A percentile compares a stretch with the other conserved stretches of the same genome.
Conservation (phyloP, 2,888 invertebrate species). For the Embidobia sp. region DNA sequence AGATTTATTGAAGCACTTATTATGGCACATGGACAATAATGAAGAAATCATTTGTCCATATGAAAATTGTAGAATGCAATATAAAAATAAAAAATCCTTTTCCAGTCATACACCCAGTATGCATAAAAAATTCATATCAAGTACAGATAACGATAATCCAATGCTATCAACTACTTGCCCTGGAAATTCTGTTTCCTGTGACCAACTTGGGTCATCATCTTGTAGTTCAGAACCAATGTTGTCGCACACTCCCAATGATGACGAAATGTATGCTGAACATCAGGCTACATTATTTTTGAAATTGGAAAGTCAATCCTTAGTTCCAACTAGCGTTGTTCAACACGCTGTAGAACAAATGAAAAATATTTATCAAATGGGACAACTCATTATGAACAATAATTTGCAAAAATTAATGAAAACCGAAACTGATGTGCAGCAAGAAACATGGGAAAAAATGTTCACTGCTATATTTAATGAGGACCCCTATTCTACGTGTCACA, state of each 20-base stretch:
- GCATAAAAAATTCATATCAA: too few relatives aligned
- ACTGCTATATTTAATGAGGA: slow-evolving; percentile 2
- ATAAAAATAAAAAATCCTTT: slow-evolving; percentile 14
- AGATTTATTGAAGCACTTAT: slow-evolving; percentile 30
- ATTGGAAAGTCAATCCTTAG: slow-evolving; percentile 61
- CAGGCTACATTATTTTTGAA: slow-evolving; percentile 65
- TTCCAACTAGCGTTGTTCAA: slow-evolving; percentile 64
- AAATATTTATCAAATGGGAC: too few relatives aligned
- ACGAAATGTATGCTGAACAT: too few relatives aligned
- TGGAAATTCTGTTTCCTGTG: too few relatives aligned
- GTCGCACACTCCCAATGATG: too few relatives aligned
- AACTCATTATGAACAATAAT: too few relatives aligned
- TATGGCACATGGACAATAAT: slow-evolving; percentile 19
- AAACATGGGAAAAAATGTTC: slow-evolving; percentile 22
- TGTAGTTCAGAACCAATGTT: too few relatives aligned
- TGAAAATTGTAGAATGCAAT: slow-evolving; percentile 9
- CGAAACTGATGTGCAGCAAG: slow-evolving; percentile 15
- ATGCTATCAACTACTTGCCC: slow-evolving; percentile 15
- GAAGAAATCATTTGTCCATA: slow-evolving; percentile 34
- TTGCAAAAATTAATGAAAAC: too few relatives aligned
- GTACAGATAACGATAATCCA: background rate
- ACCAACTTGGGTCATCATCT: too few relatives aligned
- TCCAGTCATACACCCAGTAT: slow-evolving; percentile 16
- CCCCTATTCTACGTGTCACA: slow-evolving; percentile 1
- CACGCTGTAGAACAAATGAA: slow-evolving; percentile 52